Evolutionary conservation across 2,888 invertebrate species (phyloP), one percentile per base, ranked within the genome.

Genomic region (Salpingus planirostris): DNA sequence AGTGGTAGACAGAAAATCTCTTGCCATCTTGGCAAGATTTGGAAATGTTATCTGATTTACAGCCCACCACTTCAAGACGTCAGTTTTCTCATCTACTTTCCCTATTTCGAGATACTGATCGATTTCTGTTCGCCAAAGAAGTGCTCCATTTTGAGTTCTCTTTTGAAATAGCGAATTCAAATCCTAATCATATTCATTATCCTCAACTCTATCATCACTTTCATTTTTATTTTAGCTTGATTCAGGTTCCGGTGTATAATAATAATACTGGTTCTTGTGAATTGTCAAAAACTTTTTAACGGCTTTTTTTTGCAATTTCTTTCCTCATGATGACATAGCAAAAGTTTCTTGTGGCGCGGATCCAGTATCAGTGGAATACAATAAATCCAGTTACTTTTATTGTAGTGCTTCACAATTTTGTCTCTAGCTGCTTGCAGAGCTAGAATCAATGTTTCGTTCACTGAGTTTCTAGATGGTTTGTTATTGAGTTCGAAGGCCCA

Each of bases 301-400:
- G n/a, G n/a, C n/a, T n/a, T n/a, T n/a, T n/a, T n/a, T n/a, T n/a
- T n/a, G n/a, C n/a, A n/a, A n/a, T n/a, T n/a, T n/a, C n/a, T n/a
- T n/a, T n/a, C n/a, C n/a, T n/a, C n/a, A n/a, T n/a, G n/a, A n/a
- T n/a, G n/a, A n/a, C n/a, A n/a, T n/a, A n/a, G n/a, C n/a, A n/a
- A n/a, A n/a, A n/a, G n/a, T n/a, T n/a, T n/a, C n/a, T 42, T 44
- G 21, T 47, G 41, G 8, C 43, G 38, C 21, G 44, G 46, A 28
- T 46, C 44, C 14, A 46, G 34, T 12, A 43, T 44, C n/a, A 47
- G 32, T 13, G 32, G 33, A 25, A 32, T 27, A 27, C 45, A 40
- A 21, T 45, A 44, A 7, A 46, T 39, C 43, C 40, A 46, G 23
- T 46, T 42, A 11, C 35, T 40, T 30, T 24, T 35, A 8, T 24